Conservation (phyloP, 1,140 invertebrate species). For the Procambarus clarkii region DNA sequence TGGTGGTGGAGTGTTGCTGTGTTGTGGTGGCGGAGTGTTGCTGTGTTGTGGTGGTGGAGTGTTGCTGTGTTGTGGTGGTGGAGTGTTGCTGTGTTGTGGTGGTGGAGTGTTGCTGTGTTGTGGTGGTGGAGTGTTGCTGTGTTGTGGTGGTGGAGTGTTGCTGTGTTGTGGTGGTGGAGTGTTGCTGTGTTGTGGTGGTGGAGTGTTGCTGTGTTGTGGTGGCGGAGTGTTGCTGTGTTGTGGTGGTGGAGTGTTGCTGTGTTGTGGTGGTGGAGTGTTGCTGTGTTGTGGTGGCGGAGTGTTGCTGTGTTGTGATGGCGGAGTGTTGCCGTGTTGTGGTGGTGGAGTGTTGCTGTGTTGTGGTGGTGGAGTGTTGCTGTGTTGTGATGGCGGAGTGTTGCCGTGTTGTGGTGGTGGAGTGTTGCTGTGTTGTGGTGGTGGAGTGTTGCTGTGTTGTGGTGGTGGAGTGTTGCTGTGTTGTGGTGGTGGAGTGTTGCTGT, state of each 20-base stretch:
- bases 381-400: no score
- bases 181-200: not conserved
- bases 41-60: not conserved
- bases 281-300: not conserved
- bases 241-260: not conserved
- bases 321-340: no score
- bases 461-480: not conserved
- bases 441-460: not conserved
- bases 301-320: not conserved
- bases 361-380: no score
- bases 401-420: not conserved
- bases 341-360: not conserved
- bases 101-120: no score
- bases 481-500: no score
- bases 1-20: not conserved
- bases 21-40: not conserved
- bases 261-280: no score
- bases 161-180: not conserved
- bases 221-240: no score
- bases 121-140: not conserved
- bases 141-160: no score
- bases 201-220: no score
- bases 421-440: not conserved
- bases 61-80: not conserved
- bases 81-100: not conserved